A percentile compares a stretch with the other conserved stretches of the same genome.
Evolutionary conservation across 2,888 invertebrate genomes (phyloP).

Genomic region (Azorinus chamasolen): DNA sequence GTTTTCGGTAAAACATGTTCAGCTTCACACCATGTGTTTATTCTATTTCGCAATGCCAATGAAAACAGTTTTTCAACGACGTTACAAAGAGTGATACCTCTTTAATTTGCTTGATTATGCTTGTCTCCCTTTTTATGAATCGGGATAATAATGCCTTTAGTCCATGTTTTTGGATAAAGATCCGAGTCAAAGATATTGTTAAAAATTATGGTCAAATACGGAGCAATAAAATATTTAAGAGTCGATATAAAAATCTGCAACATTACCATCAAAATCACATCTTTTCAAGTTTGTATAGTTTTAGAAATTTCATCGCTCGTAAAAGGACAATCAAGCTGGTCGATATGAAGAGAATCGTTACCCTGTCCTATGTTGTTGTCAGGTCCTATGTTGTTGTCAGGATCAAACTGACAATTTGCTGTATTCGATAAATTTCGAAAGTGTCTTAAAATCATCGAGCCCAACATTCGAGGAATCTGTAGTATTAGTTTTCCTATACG

Average conservation of each 20-base stretch:
- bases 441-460: too few relatives aligned
- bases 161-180: constrained; percentile 36
- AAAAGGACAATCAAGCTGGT: constrained; percentile 10
- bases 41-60: constrained; percentile 15
- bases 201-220: constrained; percentile 22
- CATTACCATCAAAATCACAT: constrained; percentile 16
- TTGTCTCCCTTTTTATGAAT: constrained; percentile 43
- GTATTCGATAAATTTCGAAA: too few relatives aligned
- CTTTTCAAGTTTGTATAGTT: constrained; percentile 20
- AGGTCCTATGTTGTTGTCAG: too few relatives aligned
- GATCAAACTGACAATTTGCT: too few relatives aligned
- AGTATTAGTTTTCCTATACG: too few relatives aligned
- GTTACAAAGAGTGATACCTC: constrained; percentile 46
- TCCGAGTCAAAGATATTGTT: constrained; percentile 28
- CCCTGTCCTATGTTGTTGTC: too few relatives aligned
- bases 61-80: constrained; percentile 45
- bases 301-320: constrained; percentile 19
- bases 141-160: constrained; percentile 34
- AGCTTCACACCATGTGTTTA: constrained; percentile 21
- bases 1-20: constrained; percentile 1
- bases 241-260: constrained; percentile 40
- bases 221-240: constrained; percentile 16
- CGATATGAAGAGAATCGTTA: too few relatives aligned
- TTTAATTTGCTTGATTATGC: constrained; percentile 30
- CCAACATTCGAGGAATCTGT: too few relatives aligned